Evolutionary conservation across 1,140 invertebrate genomes (phyloP), one percentile per base, ranked within the genome.

Genomic region (Nixonia krombeini): DNA sequence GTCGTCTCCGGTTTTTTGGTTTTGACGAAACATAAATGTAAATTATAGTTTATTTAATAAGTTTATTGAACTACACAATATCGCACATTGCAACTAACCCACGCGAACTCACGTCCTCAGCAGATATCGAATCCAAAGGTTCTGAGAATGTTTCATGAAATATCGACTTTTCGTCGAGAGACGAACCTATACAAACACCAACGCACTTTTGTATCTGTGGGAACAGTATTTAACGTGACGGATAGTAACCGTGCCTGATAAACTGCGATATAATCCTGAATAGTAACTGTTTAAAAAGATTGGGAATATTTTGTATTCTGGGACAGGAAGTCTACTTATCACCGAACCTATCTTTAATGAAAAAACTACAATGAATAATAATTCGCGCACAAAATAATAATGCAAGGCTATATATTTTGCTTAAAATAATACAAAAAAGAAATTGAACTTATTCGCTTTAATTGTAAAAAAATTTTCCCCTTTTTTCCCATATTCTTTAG

Each of bases 91-190:
- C 25, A 35, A 51, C 41, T 33, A 15, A 15, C 37, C 17, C 35
- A 18, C 26, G 7, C 1, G 25, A 51, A 9, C 15, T 38, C 13
- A 41, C 25, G 31, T 7, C 38, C 26, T 12, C 28, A 18, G 15
- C 16, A 46, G 41, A 10, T 13, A 25, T 42, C 17, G 10, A 12
- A n/a, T 12, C 21, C 12, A 9, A 18, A 21, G 1, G 12, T 21
- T 25, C 12, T 17, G 6, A 41, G 17, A 37, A 21, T 35, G 35
- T 37, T 45, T 46, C 17, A 7, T 17, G 40, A 50, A 46, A 47
- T 41, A 47, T 57, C 51, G 29, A 55, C 45, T 45, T 52, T 40
- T 40, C 47, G 26, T 17, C 13, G 2, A 3, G 6, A 21, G 6
- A 21, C 21, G 21, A 12, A n/a, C n/a, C n/a, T n/a, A n/a, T n/a